Base-by-base conservation (phyloP, 2,797 vertebrate genomes). In the Jordanella pulchra region DNA sequence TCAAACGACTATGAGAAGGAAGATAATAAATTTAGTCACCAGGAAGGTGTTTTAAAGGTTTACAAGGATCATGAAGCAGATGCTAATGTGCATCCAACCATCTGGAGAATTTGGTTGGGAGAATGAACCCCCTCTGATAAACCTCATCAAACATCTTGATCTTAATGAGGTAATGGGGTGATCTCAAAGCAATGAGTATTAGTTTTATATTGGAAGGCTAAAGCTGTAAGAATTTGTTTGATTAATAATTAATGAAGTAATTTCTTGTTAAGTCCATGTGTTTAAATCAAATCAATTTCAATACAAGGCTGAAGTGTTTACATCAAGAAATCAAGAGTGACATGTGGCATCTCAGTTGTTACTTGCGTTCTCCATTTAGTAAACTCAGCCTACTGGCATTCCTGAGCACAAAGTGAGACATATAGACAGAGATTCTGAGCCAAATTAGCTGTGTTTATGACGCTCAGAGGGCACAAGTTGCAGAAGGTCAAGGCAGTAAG, bases 401-500 rank as follows among this genome's bases (percentile, higher is more conserved):
- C 72, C 86, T 30, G 69, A 48, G 63, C 65, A 56, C 11, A 44
- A 45, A 67, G 47, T 1, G 71, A 72, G 76, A 73, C 73, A 84
- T 75, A 80, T 85, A 83, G 60, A 71, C 74, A 1, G 51, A 81
- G 80, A 87, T 71, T 75, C 45, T n/a, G 71, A 61, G 63, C 75
- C 42, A 65, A 58, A 47, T 89, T 81, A 82, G 75, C 69, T 63
- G 5, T 82, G 72, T 86, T 92, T 79, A 81, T 76, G 76, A 73
- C 77, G 72, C 75, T 76, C 72, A 84, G 84, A 88, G 84, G 79
- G 75, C 79, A 89, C 55, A 76, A 85, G 63, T 60, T n/a, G 18
- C 35, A 32, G 80, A 85, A 91, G 85, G 76, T 88, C 87, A 93
- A 89, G 86, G 77, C 88, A 83, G 79, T 91, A 84, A 91, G 55